phyloP scores from a whole-genome alignment of 2,113 vertebrate species.

The Cyphomyrus discorhynchus region DNA sequence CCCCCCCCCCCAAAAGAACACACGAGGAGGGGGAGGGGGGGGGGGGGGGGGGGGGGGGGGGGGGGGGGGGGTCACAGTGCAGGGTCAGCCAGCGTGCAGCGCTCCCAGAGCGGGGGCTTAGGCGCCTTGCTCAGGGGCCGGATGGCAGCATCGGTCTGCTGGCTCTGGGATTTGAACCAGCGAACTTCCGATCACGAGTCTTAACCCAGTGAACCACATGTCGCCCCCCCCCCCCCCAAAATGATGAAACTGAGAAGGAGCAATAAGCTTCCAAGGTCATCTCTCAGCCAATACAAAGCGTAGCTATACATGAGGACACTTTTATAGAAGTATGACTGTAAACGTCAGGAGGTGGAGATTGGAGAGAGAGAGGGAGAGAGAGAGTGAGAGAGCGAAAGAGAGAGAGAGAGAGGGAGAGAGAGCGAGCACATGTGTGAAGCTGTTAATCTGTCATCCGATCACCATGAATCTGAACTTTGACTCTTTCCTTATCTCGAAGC shows the following conservation, averaged over 20 bases:
- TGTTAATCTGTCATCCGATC: background rate
- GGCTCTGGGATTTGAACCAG: background rate
- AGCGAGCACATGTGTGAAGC: background rate
- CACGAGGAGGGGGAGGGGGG: too few species aligned
- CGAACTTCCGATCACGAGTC: background rate
- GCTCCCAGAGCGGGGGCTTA: too few species aligned
- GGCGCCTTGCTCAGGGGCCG: too few species aligned
- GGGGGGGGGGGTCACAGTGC: background rate
- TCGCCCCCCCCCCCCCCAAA: background rate
- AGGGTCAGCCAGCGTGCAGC: too few species aligned
- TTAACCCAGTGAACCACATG: background rate
- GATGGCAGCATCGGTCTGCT: too few species aligned
- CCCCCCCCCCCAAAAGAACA: too few species aligned
- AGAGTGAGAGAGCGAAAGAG: too few species aligned
- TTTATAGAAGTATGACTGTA: background rate
- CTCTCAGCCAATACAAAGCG: background rate
- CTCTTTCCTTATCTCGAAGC: background rate
- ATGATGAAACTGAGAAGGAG: background rate
- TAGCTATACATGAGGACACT: background rate
- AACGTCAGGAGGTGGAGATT: background rate
- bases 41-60: too few species aligned
- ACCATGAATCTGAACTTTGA: background rate
- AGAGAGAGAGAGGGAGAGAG: background rate
- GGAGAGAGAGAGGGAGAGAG: too few species aligned
- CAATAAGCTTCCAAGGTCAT: background rate